Conservation (phyloP, 35 echinoderm and acorn worm species). For the Apostichopus parvimensis region DNA sequence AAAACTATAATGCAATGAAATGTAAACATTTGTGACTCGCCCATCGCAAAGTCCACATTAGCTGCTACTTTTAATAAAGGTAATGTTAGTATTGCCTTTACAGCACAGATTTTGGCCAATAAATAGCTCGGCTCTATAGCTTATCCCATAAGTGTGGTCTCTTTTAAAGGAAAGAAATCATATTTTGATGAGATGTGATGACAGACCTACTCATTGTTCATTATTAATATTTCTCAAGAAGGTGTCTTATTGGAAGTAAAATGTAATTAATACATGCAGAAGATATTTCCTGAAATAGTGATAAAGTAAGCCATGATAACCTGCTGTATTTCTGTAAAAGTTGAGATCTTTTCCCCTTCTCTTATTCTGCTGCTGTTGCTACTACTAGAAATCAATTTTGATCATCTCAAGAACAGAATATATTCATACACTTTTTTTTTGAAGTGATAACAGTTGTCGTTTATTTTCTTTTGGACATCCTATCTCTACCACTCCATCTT, state of each 20-base stretch:
- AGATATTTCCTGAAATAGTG: too few relatives aligned
- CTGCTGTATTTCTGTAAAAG: slow-evolving; percentile 21
- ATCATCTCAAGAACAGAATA: background rate
- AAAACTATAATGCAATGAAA: too few relatives aligned
- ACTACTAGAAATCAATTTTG: background rate
- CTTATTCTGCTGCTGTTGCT: background rate
- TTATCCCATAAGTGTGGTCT: too few relatives aligned
- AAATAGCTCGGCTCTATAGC: background rate
- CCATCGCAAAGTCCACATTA: too few relatives aligned
- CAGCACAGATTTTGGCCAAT: slow-evolving; percentile 13
- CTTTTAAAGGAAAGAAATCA: too few relatives aligned
- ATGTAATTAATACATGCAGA: too few relatives aligned
- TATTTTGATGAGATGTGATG: too few relatives aligned
- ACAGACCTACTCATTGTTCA: too few relatives aligned
- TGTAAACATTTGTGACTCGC: too few relatives aligned
- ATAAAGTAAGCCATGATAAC: background rate
- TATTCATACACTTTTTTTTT: background rate
- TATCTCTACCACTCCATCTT: too few relatives aligned
- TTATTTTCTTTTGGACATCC: background rate
- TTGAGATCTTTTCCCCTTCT: background rate
- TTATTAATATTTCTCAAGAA: too few relatives aligned
- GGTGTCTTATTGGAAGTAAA: too few relatives aligned
- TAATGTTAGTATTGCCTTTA: slow-evolving; percentile 15
- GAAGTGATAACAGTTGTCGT: background rate
- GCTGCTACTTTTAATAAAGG: slow-evolving; percentile 6